Conservation (phyloP, 2,888 invertebrate genomes). For the Himalopsyche tibetana region DNA sequence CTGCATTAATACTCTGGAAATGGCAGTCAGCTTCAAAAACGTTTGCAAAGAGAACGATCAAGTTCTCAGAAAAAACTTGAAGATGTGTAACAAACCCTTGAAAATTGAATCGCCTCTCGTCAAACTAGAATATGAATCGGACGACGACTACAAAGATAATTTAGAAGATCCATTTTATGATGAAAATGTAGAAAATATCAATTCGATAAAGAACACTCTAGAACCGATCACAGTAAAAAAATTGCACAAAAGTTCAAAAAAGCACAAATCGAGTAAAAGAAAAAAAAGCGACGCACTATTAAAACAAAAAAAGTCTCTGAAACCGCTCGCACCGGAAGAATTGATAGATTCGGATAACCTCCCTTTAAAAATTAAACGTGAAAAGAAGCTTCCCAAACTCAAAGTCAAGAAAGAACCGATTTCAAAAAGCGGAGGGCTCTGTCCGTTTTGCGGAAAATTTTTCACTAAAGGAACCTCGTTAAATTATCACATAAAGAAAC, state of each 20-base stretch:
- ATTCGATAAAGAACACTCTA: slow-evolving; percentile 39
- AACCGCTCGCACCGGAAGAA: not conserved
- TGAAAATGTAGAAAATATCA: slow-evolving; percentile 46
- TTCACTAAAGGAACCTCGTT: slow-evolving; percentile 56
- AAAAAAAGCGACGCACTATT: slow-evolving; percentile 41
- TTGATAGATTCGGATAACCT: not conserved
- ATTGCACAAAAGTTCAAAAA: slow-evolving; percentile 43
- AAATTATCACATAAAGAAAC: slow-evolving; percentile 57
- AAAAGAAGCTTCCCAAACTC: slow-evolving; percentile 7
- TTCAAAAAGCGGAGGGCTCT: slow-evolving; percentile 54
- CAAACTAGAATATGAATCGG: slow-evolving; percentile 58
- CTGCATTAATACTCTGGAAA: slow-evolving; percentile 55
- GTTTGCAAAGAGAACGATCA: slow-evolving; percentile 58
- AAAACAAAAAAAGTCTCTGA: slow-evolving; percentile 31
- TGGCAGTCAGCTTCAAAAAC: slow-evolving; percentile 54
- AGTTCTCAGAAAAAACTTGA: slow-evolving; percentile 53
- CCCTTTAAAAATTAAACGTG: slow-evolving; percentile 21
- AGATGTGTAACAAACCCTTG: slow-evolving; percentile 50
- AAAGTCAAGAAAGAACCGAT: slow-evolving; percentile 50
- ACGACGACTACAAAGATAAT: slow-evolving; percentile 50
- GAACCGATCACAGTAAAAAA: slow-evolving; percentile 52
- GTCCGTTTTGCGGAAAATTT: slow-evolving; percentile 61
- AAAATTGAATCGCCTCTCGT: slow-evolving; percentile 51
- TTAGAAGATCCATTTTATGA: slow-evolving; percentile 20
- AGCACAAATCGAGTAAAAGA: slow-evolving; percentile 44